Base-by-base conservation (phyloP, 2,888 invertebrate species). In the Tyria jacobaeae region DNA sequence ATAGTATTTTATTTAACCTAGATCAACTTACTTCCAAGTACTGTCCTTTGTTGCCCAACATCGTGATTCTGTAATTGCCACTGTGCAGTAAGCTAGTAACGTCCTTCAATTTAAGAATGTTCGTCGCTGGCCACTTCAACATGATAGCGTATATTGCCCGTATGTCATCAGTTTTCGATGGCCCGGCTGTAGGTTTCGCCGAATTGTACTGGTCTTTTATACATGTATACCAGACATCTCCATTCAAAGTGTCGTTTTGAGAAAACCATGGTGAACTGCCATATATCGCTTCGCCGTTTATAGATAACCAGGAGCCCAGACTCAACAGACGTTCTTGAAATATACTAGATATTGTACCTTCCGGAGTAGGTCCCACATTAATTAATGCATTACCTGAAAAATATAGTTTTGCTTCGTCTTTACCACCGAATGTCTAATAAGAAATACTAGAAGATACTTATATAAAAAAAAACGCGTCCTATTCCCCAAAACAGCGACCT, bases 231-330 rank as follows among this genome's bases (percentile, higher is more conserved):
- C 98, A 98, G 12, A 97, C 96, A 0, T 94, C 83, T 0, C 95
- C 95, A n/a, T 95, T 80, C 1, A 94, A 55, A 0, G 97, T 96
- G 81, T 98, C 98, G 80, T 98, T 98, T 89, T 98, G 98, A 62
- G 94, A 90, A 0, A 82, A 85, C 98, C 98, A 99, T 0, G 98
- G 98, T 6, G 91, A 94, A 1, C 96, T 95, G 4, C 89, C 91
- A 81, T 98, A 99, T 73, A 99, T 97, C 0, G 97, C 98, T 82
- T 98, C 97, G 0, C 98, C 98, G 79, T 98, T 99, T n/a, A 95
- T 89, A 2, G 88, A 81, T 15, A 99, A 89, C 99, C 99, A 99
- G 17, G 89, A 76, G 2, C 99, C 99, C 74, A 99, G 94, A 72
- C 96, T 95, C 14, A 95, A 87, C 0, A 99, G 91, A 50, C 98